A percentile compares a stretch with the other conserved stretches of the same genome.
Evolutionary conservation across 2,888 invertebrate species (phyloP).

Genomic region (Eupeodes latifasciatus): DNA sequence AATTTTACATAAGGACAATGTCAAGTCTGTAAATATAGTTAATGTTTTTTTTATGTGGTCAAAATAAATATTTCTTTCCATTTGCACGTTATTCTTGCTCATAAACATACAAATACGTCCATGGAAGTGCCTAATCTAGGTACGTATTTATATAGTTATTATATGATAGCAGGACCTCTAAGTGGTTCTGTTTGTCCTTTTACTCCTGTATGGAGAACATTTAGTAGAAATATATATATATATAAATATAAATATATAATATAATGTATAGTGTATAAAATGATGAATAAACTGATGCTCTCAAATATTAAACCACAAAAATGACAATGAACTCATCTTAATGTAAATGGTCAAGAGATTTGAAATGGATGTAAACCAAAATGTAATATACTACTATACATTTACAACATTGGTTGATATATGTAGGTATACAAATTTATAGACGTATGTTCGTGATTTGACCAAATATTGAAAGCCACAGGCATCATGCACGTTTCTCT

Average conservation of each 20-base stretch:
- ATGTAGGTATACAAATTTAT: too few relatives aligned
- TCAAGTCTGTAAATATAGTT: too few relatives aligned
- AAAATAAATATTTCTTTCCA: too few relatives aligned
- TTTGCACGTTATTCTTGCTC: too few relatives aligned
- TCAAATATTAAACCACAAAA: constrained; percentile 50
- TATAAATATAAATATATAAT: too few relatives aligned
- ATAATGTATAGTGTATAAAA: constrained; percentile 6
- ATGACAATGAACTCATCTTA: constrained; percentile 68
- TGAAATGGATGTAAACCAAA: constrained; percentile 4
- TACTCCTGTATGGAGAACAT: background rate
- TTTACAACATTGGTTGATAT: too few relatives aligned
- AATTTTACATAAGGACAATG: too few relatives aligned
- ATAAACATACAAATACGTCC: background rate
- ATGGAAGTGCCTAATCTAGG: background rate
- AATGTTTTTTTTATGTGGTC: too few relatives aligned
- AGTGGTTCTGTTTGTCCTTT: background rate
- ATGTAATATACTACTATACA: background rate
- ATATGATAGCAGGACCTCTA: background rate
- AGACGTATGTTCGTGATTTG: too few relatives aligned
- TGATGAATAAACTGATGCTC: constrained; percentile 11
- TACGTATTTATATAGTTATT: background rate
- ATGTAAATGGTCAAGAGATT: constrained; percentile 61
- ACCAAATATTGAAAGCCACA: too few relatives aligned
- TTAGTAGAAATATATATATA: background rate
- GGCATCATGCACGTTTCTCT: too few relatives aligned